These are phyloP conservation scores for Rhagologus leucostigma DNA, from an alignment of 2,113 vertebrate species.

Conservation along the genomic window DNA sequence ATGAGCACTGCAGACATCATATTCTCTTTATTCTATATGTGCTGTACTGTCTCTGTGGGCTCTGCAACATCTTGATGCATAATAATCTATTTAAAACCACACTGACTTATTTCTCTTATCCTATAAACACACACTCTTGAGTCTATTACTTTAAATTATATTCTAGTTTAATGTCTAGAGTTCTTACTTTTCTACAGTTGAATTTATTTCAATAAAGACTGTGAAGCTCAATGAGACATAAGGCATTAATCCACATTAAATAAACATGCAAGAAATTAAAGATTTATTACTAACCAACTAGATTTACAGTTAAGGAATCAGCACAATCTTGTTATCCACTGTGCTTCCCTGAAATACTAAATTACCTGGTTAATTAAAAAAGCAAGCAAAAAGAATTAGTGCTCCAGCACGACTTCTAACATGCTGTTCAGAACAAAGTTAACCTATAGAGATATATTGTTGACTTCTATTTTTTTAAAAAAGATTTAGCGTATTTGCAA, in stretches of 20 bases:
- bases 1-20: background rate
- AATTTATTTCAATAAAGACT: conserved; percentile 5
- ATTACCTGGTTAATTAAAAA: background rate
- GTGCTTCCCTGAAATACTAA: background rate
- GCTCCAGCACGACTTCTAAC: background rate
- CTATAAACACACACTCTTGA: background rate
- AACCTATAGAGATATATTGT: background rate
- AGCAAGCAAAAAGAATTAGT: background rate
- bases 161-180: background rate
- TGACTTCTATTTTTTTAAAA: background rate
- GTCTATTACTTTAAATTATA: background rate
- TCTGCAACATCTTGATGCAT: background rate
- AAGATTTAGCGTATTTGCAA: background rate
- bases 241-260: conserved; percentile 42
- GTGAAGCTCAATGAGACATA: background rate
- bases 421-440: background rate
- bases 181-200: background rate
- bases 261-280: conserved; percentile 16
- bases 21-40: background rate
- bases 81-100: background rate
- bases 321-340: background rate
- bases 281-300: conserved; percentile 12
- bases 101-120: background rate
- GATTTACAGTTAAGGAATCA: background rate
- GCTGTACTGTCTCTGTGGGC: background rate